Percentiles rank a stretch among this genome's conserved stretches.
phyloP scores from a whole-genome alignment of 2,888 invertebrate genomes.

The Tribolium freemani region DNA sequence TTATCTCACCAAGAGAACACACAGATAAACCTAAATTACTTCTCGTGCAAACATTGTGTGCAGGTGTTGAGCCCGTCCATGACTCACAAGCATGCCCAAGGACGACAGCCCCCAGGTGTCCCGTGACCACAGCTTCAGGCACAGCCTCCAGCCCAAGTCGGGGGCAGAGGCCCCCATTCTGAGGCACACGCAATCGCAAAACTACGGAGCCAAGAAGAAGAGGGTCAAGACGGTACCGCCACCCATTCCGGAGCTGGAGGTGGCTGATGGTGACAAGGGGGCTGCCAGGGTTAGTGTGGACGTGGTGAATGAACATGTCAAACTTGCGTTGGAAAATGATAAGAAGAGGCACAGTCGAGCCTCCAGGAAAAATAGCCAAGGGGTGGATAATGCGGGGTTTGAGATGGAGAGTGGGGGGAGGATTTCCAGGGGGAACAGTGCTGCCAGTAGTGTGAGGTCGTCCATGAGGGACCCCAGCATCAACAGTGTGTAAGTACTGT shows the following conservation, averaged over 20 bases:
- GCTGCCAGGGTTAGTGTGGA: conserved; percentile 14
- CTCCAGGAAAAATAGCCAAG: conserved; percentile 28
- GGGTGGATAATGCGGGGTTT: conserved; percentile 53
- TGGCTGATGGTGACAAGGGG: conserved; percentile 44
- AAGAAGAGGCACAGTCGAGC: conserved; percentile 30
- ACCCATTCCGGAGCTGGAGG: conserved; percentile 34
- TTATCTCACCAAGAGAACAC: conserved; percentile 6
- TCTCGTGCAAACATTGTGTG: conserved; percentile 8
- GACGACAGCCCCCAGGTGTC: conserved; percentile 8
- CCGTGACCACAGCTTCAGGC: conserved; percentile 36
- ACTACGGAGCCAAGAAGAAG: conserved; percentile 45
- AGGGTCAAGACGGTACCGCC: conserved; percentile 36
- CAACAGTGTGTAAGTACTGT: conserved; percentile 55
- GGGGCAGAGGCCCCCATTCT: conserved; percentile 29
- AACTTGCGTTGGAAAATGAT: conserved; percentile 2
- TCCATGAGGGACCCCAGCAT: conserved; percentile 57
- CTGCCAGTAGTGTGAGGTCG: conserved; percentile 47
- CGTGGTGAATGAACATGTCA: conserved; percentile 26
- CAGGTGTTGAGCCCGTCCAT: not conserved
- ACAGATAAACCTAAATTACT: conserved; percentile 20
- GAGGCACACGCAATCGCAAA: conserved; percentile 51
- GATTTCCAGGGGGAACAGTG: conserved; percentile 42
- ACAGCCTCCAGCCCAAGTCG: conserved; percentile 43
- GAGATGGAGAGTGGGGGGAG: conserved; percentile 41
- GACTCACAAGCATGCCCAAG: conserved; percentile 4